Percentiles rank a stretch among this genome's conserved stretches.
phyloP scores from a whole-genome alignment of 2,113 vertebrate genomes.

The Stomatorhinus ivindoensis region DNA sequence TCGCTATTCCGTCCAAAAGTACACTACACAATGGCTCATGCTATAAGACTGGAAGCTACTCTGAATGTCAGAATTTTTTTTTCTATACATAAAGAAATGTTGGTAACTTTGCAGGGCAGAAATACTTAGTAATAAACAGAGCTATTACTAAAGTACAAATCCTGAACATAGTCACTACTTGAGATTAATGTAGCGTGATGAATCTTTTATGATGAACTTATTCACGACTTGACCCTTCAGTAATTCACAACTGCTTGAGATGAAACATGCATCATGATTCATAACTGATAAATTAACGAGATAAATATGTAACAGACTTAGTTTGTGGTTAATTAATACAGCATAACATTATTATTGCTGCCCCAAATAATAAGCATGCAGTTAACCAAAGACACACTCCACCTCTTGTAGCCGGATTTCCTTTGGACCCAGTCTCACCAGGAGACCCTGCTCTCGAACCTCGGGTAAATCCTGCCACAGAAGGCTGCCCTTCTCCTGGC shows the following conservation, averaged over 20 bases:
- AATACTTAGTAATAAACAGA: not conserved
- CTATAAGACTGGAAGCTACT: not conserved
- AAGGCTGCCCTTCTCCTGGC: slow-evolving; percentile 37
- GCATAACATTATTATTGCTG: not conserved
- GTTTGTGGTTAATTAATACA: not conserved
- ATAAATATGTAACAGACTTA: not conserved
- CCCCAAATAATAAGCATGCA: not conserved
- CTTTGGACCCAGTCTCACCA: slow-evolving; percentile 36
- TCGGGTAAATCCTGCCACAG: slow-evolving; percentile 64
- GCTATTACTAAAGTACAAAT: not conserved
- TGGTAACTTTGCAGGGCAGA: not conserved
- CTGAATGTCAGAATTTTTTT: not conserved
- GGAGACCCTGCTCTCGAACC: slow-evolving; percentile 52
- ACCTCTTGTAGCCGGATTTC: slow-evolving; percentile 66
- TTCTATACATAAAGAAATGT: too few species aligned
- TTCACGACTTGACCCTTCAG: too few species aligned
- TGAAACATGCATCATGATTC: not conserved
- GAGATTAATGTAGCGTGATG: not conserved
- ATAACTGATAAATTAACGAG: not conserved
- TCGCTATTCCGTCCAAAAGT: not conserved
- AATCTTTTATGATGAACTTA: too few species aligned
- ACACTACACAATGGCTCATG: not conserved
- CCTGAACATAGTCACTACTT: not conserved
- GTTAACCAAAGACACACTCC: not conserved
- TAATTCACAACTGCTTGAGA: not conserved